phyloP scores from a whole-genome alignment of 1,140 invertebrate species.

The Lordiphosa mommai region DNA sequence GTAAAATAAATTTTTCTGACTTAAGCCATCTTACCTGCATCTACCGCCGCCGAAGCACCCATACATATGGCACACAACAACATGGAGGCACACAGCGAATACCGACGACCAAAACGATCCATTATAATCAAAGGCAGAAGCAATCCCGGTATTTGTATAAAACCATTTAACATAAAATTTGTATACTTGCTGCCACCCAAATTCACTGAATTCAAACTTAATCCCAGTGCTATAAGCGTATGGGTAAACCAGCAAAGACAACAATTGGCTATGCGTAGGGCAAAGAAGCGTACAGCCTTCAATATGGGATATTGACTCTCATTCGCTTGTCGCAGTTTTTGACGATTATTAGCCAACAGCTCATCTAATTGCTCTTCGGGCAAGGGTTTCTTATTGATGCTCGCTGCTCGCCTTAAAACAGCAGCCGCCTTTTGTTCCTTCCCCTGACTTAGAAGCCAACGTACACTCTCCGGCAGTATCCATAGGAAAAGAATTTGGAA shows the following conservation, averaged over 20 bases:
- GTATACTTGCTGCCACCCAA: slow-evolving; percentile 86
- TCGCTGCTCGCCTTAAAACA: slow-evolving; percentile 83
- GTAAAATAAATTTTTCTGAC: neutral
- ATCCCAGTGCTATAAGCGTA: slow-evolving; percentile 88
- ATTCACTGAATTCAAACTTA: slow-evolving; percentile 89
- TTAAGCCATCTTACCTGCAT: slow-evolving; percentile 22
- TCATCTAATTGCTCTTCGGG: slow-evolving; percentile 81
- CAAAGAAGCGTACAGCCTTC: slow-evolving; percentile 49
- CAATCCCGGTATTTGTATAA: slow-evolving; percentile 88
- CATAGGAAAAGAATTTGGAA: slow-evolving; percentile 83
- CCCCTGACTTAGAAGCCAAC: slow-evolving; percentile 88
- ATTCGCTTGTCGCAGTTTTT: slow-evolving; percentile 49
- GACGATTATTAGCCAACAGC: slow-evolving; percentile 45
- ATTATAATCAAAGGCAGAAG: slow-evolving; percentile 84
- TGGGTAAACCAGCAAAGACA: slow-evolving; percentile 86
- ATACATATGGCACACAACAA: slow-evolving; percentile 82
- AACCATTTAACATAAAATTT: slow-evolving; percentile 86
- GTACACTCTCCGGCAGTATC: slow-evolving; percentile 83
- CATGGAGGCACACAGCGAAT: slow-evolving; percentile 82
- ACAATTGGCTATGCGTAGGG: slow-evolving; percentile 83
- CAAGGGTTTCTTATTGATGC: slow-evolving; percentile 84
- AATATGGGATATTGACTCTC: slow-evolving; percentile 67
- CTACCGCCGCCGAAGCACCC: slow-evolving; percentile 50
- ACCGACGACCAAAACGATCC: slow-evolving; percentile 84
- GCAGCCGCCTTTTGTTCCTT: slow-evolving; percentile 83